Conservation (phyloP, 1,140 invertebrate species). For the Neodiprion lecontei region DNA sequence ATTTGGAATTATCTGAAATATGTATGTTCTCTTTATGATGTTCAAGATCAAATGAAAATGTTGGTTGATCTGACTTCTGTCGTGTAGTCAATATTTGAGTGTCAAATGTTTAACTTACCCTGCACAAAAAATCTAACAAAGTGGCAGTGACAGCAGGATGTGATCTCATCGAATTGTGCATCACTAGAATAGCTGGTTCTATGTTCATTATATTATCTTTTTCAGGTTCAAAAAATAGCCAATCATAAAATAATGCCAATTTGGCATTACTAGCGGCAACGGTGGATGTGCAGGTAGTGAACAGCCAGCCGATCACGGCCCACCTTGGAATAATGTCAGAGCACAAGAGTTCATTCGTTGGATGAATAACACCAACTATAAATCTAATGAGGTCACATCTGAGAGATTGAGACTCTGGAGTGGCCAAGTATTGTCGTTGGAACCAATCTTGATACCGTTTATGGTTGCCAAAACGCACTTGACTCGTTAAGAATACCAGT, state of each 20-base stretch:
- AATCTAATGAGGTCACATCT: constrained; percentile 96
- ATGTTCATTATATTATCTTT: constrained; percentile 99
- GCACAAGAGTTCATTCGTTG: constrained; percentile 94
- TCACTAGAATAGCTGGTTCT: constrained; percentile 97
- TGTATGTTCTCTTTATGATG: constrained; percentile 19
- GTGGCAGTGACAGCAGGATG: constrained; percentile 96
- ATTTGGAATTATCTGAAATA: constrained; percentile 86
- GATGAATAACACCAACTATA: constrained; percentile 97
- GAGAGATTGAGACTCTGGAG: constrained; percentile 93
- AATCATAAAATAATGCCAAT: constrained; percentile 96
- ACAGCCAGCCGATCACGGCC: constrained; percentile 97
- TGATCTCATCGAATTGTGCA: constrained; percentile 96
- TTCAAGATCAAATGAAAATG: neutral
- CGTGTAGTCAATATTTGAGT: neutral
- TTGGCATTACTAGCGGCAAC: constrained; percentile 96
- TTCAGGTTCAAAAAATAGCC: constrained; percentile 94
- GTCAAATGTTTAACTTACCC: constrained; percentile 61
- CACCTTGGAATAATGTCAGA: constrained; percentile 98
- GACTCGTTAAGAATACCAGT: constrained; percentile 89
- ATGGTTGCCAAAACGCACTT: constrained; percentile 95
- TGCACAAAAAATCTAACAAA: constrained; percentile 92
- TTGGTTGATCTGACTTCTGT: constrained; percentile 8
- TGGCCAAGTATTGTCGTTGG: constrained; percentile 95
- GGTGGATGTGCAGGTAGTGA: constrained; percentile 94
- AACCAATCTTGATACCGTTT: constrained; percentile 99